Conservation (phyloP, 2,888 invertebrate genomes). For the Dioctria linearis region DNA sequence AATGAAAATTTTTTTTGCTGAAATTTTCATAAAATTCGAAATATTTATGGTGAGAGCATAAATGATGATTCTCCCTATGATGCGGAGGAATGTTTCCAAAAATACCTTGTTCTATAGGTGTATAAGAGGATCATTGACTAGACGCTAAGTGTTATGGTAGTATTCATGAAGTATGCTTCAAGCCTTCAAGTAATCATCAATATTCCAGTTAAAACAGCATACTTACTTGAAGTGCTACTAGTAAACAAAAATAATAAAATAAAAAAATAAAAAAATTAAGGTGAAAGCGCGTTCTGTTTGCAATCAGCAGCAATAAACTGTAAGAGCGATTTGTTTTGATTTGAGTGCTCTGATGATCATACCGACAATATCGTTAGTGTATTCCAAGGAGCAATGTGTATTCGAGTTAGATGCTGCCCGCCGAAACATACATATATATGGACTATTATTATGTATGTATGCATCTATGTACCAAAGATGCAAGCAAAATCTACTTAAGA, state of each 20-base stretch:
- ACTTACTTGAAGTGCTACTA: conserved; percentile 3
- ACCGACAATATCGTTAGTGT: conserved; percentile 13
- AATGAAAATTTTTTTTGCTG: too few species aligned
- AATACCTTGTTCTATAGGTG: conserved; percentile 21
- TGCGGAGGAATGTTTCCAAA: background rate
- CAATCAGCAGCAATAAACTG: conserved; percentile 11
- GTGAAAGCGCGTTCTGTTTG: conserved; percentile 11
- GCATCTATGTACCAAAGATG: background rate
- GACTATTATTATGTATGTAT: conserved; percentile 4
- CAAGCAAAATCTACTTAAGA: too few species aligned
- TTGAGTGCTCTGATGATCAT: conserved; percentile 1
- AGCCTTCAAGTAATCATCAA: conserved; percentile 19
- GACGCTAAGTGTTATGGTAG: background rate
- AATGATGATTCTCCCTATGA: too few species aligned
- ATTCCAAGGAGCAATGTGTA: background rate
- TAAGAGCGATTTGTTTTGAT: conserved; percentile 31
- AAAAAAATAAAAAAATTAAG: background rate
- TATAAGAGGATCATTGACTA: conserved; percentile 1
- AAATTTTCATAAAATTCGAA: too few species aligned
- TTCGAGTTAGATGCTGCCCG: background rate
- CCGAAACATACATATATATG: conserved; percentile 1
- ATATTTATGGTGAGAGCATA: too few species aligned
- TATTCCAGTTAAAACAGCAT: conserved; percentile 6
- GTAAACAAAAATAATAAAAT: too few species aligned
- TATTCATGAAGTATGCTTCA: conserved; percentile 7